Evolutionary conservation across 2,888 invertebrate genomes (phyloP).

Genomic region (Dryomyza anilis): DNA sequence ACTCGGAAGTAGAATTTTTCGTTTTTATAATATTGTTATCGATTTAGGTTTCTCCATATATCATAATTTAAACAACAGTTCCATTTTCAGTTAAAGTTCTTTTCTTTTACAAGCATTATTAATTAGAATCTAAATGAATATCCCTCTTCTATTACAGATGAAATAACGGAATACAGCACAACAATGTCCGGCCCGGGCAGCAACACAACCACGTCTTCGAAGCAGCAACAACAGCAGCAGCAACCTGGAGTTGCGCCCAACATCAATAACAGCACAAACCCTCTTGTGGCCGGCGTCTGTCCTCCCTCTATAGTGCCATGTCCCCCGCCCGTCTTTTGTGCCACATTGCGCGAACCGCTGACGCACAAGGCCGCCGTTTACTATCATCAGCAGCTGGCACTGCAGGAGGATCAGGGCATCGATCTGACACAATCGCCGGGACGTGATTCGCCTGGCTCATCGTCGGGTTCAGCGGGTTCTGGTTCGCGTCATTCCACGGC

Average conservation of each 20-base stretch:
- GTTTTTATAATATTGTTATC: background rate
- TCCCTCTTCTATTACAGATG: conserved; percentile 63
- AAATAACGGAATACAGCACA: conserved; percentile 64
- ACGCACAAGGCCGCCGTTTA: conserved; percentile 79
- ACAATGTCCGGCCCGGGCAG: conserved; percentile 40
- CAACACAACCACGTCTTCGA: background rate
- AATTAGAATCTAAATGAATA: too few species aligned
- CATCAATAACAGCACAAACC: conserved; percentile 63
- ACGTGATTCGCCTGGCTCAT: conserved; percentile 89
- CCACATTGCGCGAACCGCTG: conserved; percentile 67
- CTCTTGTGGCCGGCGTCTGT: conserved; percentile 37
- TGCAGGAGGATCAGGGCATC: conserved; percentile 87
- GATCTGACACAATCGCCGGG: conserved; percentile 91
- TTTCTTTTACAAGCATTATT: too few species aligned
- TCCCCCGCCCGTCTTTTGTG: conserved; percentile 74
- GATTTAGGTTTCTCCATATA: background rate
- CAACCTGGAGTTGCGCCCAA: conserved; percentile 70
- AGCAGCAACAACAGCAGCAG: conserved; percentile 24
- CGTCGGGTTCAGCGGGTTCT: conserved; percentile 84
- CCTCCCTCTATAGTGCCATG: conserved; percentile 52
- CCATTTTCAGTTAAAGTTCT: too few species aligned
- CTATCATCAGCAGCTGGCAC: conserved; percentile 80
- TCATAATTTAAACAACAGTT: too few species aligned
- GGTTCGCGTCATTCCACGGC: conserved; percentile 90
- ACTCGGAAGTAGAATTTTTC: background rate